Conservation (phyloP, 2,113 vertebrate genomes). For the Tapirus terrestris region DNA sequence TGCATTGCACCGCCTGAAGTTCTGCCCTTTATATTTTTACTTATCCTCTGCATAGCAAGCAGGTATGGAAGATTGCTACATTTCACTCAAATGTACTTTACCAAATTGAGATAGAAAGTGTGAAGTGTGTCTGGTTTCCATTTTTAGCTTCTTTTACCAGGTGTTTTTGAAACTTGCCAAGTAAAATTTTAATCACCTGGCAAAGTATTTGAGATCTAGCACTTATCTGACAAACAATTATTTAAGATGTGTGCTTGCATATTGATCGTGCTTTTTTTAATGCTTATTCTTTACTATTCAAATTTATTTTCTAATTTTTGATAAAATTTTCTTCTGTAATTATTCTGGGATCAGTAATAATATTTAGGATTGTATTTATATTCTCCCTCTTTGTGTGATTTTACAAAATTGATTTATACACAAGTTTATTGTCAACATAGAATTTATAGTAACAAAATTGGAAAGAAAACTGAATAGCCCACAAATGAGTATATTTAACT, state of each 20-base stretch:
- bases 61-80: background rate
- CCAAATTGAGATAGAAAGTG: background rate
- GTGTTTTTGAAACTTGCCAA: constrained; percentile 16
- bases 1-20: background rate
- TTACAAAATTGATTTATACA: background rate
- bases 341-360: background rate
- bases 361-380: background rate
- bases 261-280: background rate
- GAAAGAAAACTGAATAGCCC: background rate
- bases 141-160: constrained; percentile 52
- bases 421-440: background rate
- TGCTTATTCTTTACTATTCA: background rate
- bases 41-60: background rate
- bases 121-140: constrained; percentile 50
- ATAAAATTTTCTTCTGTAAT: background rate
- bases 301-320: background rate
- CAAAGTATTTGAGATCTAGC: background rate
- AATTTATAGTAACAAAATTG: background rate
- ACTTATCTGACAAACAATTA: background rate
- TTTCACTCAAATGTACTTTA: constrained; percentile 35
- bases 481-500: background rate
- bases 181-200: background rate
- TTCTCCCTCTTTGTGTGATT: background rate
- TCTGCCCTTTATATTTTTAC: background rate
- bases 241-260: background rate